Base-by-base conservation (phyloP, 2,797 vertebrate species). In the Coranthus polyacanthus region DNA sequence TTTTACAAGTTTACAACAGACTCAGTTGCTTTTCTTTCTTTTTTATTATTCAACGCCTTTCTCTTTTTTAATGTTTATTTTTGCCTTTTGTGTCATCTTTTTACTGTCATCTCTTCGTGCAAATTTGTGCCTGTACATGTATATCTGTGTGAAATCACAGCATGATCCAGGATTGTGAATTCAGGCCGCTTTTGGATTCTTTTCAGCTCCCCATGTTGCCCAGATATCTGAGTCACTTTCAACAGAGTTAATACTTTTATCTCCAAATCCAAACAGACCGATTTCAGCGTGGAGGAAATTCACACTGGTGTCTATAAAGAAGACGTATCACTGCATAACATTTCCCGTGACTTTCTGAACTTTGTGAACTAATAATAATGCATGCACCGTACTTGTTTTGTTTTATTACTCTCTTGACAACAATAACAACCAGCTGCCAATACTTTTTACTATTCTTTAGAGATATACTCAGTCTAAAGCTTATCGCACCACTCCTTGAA, bases 171-270 rank as follows among this genome's bases (percentile, higher is more conserved):
- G 39, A 34, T 37, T 4, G 5, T 36, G 18, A 37, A 41, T 53
- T 52, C 55, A 63, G 12, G 18, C 38, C 29, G 18, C n/a, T 50
- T 55, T 55, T 41, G 16, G 43, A 49, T 51, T 59, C 21, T 17
- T 44, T 47, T 51, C 64, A 57, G 54, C 20, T 12, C n/a, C 34
- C 18, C 46, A 34, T 43, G 55, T 61, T 43, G 34, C 13, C 20
- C 50, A 69, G 44, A 66, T 42, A n/a, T 49, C 24, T 61, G 47
- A 77, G 36, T 71, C 62, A 78, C 65, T 60, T 52, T 71, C 36
- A 42, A 37, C 50, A 45, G 44, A 45, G 37, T 17, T 69, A 36
- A 75, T 44, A 39, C 46, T 75, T 79, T 71, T 20, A 64, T 71
- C 32, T 46, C 60, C 10, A 34, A 21, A 43, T 60, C 36, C n/a